Evolutionary conservation across 2,888 invertebrate species (phyloP).

Genomic region (Noctua janthe): DNA sequence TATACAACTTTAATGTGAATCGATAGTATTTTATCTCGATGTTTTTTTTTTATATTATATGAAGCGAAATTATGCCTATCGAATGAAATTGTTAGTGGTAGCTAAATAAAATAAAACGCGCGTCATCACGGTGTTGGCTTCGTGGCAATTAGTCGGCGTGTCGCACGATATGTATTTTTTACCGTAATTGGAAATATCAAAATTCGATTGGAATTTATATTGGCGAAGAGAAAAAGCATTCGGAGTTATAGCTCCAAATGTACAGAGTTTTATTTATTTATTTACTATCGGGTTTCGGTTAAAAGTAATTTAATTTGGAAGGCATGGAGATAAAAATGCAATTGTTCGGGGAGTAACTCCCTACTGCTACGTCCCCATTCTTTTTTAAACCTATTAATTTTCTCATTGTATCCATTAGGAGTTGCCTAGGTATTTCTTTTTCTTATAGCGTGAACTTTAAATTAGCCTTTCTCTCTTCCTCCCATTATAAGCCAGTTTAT

Average conservation of each 20-base stretch:
- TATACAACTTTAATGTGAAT: constrained; percentile 60
- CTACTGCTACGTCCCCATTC: neutral
- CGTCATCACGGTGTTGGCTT: constrained; percentile 56
- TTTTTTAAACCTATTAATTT: constrained; percentile 17
- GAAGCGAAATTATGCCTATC: constrained; percentile 14
- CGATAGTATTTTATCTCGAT: constrained; percentile 41
- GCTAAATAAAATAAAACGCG: constrained; percentile 57
- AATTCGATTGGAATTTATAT: constrained; percentile 60
- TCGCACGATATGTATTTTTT: constrained; percentile 67
- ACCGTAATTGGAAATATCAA: constrained; percentile 63
- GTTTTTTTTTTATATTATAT: constrained; percentile 18
- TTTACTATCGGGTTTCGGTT: constrained; percentile 41
- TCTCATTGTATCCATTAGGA: neutral
- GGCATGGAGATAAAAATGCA: constrained; percentile 23
- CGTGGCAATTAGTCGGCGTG: constrained; percentile 71
- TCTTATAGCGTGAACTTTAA: neutral
- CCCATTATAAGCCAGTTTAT: neutral
- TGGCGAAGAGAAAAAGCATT: constrained; percentile 47
- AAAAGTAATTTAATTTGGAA: constrained; percentile 52
- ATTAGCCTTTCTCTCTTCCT: neutral
- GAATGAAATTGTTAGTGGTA: constrained; percentile 42
- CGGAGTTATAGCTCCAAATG: constrained; percentile 16
- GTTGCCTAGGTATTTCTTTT: neutral
- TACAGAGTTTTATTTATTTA: constrained; percentile 37
- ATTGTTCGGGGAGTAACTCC: constrained; percentile 22